These are phyloP conservation scores for Eucera pruinosa DNA, from an alignment of 2,888 invertebrate genomes.

Conservation along the genomic window DNA sequence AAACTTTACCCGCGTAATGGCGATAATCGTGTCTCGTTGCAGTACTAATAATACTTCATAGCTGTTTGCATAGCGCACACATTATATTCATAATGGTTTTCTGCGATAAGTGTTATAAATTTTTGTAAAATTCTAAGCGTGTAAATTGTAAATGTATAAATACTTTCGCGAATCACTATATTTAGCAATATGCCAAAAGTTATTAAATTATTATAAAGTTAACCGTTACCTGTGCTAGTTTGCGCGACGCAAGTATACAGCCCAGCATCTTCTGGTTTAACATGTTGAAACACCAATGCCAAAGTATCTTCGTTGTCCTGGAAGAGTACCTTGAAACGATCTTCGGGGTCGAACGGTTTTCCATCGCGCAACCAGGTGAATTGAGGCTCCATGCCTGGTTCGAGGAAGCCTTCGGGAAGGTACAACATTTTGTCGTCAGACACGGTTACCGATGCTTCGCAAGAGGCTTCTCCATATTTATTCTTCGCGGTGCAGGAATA, in stretches of 20 bases:
- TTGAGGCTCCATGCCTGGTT: slow-evolving; percentile 90
- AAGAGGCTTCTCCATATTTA: slow-evolving; percentile 90
- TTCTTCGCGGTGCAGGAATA: slow-evolving; percentile 95
- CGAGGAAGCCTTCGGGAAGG: slow-evolving; percentile 88
- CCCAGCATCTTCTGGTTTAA: slow-evolving; percentile 97
- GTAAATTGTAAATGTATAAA: too few relatives aligned
- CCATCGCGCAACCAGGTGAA: slow-evolving; percentile 96
- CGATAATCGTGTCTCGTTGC: too few relatives aligned
- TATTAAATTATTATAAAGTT: not conserved
- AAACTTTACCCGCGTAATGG: too few relatives aligned
- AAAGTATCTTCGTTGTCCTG: slow-evolving; percentile 97
- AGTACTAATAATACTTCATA: too few relatives aligned
- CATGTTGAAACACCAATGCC: slow-evolving; percentile 96
- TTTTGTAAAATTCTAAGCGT: too few relatives aligned
- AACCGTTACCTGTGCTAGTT: slow-evolving; percentile 88
- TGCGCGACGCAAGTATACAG: slow-evolving; percentile 98
- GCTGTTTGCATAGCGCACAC: too few relatives aligned
- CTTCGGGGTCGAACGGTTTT: slow-evolving; percentile 93
- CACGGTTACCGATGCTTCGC: slow-evolving; percentile 92
- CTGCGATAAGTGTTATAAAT: too few relatives aligned
- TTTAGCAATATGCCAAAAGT: not conserved
- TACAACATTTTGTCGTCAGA: slow-evolving; percentile 94
- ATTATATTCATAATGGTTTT: too few relatives aligned
- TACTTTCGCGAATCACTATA: too few relatives aligned
- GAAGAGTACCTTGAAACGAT: slow-evolving; percentile 95